Base-by-base conservation (phyloP, 2,797 vertebrate genomes). In the Melanogrammus aeglefinus region DNA sequence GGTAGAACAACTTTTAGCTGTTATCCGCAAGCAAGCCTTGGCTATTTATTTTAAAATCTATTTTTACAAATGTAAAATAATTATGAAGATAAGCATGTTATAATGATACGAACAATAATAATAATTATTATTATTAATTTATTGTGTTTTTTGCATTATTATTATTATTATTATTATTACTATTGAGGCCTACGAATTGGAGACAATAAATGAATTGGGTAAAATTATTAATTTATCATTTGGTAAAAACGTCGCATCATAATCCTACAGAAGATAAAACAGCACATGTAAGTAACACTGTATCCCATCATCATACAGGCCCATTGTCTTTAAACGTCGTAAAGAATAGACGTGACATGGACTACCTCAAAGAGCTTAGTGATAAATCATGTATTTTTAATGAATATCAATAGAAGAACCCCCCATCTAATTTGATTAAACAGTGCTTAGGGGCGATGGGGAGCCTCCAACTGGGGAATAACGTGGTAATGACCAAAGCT, bases 381-480 rank as follows among this genome's bases (percentile, higher is more conserved):
- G 94, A 96, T 96, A 95, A 96, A 96, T 96, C 94, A 95, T 95
- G 95, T 73, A 94, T 96, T 96, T 95, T 94, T 95, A 96, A 96
- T 96, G 95, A 96, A 96, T 95, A 95, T 96, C 96, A 96, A 95
- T 95, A 95, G 94, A 91, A 93, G 92, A 94, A 94, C 94, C 90
- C 72, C 94, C 94, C 93, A 93, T 95, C 94, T 97, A 96, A 96
- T 96, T 96, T 96, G 95, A 96, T 96, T 96, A 96, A 96, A 96
- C 94, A 94, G 95, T 94, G 95, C 95, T 95, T 95, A 94, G 95
- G 95, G 95, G 47, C 47, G 13, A 51, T 18, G 13, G 88, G 78
- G 69, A 31, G 12, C 78, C 93, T 93, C 92, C 91, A 91, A 90
- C 94, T 91, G 91, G 95, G 95, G 95, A 95, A 95, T 94, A 93